A percentile compares a stretch with the other conserved stretches of the same genome.
These are phyloP conservation scores for Microctonus brassicae DNA, from an alignment of 2,888 invertebrate species.

Conservation along the genomic window DNA sequence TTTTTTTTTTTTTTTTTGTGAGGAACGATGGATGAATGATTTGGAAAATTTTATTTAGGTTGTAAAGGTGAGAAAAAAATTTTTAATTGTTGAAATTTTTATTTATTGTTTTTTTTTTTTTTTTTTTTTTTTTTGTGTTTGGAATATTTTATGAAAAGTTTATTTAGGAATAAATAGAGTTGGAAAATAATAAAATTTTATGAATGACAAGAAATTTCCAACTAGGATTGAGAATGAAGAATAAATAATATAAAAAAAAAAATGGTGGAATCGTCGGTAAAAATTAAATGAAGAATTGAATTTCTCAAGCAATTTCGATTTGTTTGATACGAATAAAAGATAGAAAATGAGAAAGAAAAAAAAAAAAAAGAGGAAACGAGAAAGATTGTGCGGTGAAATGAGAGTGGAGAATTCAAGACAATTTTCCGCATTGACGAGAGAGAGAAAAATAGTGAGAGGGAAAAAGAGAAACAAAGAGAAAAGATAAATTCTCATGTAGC, in stretches of 20 bases:
- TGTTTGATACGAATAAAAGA: background rate
- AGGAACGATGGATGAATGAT: background rate
- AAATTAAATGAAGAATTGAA: background rate
- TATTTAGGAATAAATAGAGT: no score
- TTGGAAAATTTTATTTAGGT: background rate
- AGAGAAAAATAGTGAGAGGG: background rate
- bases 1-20: no score
- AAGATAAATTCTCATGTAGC: background rate
- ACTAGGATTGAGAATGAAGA: constrained; percentile 22
- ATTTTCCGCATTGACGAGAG: background rate
- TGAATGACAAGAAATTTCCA: no score
- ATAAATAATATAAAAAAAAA: constrained; percentile 8
- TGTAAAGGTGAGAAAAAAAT: background rate
- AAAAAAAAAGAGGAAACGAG: background rate
- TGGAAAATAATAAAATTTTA: no score
- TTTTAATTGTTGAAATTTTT: background rate
- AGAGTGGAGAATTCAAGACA: background rate
- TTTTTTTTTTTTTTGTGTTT: background rate
- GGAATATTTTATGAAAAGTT: no score
- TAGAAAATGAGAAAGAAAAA: background rate
- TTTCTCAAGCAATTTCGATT: background rate
- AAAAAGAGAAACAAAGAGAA: background rate
- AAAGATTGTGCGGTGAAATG: constrained; percentile 11
- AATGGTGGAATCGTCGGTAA: background rate
- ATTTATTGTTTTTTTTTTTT: background rate